phyloP scores from a whole-genome alignment of 2,888 invertebrate species.

The Crocallis elinguaria region DNA sequence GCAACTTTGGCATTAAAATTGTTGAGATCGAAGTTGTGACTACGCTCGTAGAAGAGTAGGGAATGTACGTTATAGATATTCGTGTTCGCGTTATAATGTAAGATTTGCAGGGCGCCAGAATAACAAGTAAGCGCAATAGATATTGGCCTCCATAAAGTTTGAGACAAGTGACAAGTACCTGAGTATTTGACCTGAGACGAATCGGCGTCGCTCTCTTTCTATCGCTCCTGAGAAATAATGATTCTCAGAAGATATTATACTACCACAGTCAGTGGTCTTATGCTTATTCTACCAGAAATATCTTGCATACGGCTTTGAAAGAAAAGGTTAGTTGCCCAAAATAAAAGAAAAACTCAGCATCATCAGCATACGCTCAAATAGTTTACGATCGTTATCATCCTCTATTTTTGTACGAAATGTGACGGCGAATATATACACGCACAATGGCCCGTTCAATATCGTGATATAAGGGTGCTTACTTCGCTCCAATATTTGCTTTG shows the following conservation, averaged over 20 bases:
- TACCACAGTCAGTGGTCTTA: too few relatives aligned
- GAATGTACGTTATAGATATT: background rate
- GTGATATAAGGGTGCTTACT: slow-evolving; percentile 36
- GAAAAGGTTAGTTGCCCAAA: too few relatives aligned
- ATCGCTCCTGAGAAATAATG: too few relatives aligned
- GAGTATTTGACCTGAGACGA: too few relatives aligned
- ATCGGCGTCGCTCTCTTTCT: too few relatives aligned
- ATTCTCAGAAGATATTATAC: too few relatives aligned
- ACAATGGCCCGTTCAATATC: slow-evolving; percentile 32
- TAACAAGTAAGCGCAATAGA: too few relatives aligned
- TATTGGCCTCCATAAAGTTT: too few relatives aligned
- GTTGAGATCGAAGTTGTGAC: slow-evolving; percentile 19
- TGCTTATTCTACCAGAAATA: too few relatives aligned
- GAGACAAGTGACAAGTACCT: too few relatives aligned
- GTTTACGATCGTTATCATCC: slow-evolving; percentile 24
- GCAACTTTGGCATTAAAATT: slow-evolving; percentile 19
- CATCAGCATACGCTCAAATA: slow-evolving; percentile 10
- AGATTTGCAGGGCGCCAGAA: too few relatives aligned
- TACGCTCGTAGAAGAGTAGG: slow-evolving; percentile 5
- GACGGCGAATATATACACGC: slow-evolving; percentile 27
- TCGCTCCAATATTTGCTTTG: slow-evolving; percentile 37
- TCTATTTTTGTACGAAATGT: slow-evolving; percentile 18
- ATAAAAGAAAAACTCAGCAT: slow-evolving; percentile 15
- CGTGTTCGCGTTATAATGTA: background rate
- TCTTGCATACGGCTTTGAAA: too few relatives aligned